These are phyloP conservation scores for Clarias platycephalus DNA, from an alignment of 2,797 vertebrate species.

Conservation along the genomic window DNA sequence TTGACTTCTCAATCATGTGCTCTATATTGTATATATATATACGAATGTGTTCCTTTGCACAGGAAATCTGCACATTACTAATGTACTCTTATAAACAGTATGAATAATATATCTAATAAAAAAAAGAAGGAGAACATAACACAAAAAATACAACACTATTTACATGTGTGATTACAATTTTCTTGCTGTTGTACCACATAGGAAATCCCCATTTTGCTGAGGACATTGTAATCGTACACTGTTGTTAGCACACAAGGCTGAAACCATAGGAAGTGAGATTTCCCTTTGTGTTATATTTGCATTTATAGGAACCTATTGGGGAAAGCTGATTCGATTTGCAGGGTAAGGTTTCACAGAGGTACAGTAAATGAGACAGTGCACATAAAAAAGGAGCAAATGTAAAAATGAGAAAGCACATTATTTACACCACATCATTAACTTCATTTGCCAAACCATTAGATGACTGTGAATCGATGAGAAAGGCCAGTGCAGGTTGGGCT, in stretches of 20 bases:
- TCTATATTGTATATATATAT: slow-evolving; percentile 38
- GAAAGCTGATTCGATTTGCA: neutral
- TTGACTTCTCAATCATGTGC: slow-evolving; percentile 41
- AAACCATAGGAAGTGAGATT: slow-evolving; percentile 38
- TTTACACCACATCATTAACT: neutral
- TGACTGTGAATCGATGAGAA: neutral
- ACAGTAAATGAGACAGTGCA: neutral
- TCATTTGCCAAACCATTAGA: neutral
- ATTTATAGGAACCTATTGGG: neutral
- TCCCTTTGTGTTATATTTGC: slow-evolving; percentile 12
- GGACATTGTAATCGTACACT: neutral
- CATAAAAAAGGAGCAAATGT: neutral
- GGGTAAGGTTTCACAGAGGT: neutral
- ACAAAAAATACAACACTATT: slow-evolving; percentile 26
- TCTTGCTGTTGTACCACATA: neutral
- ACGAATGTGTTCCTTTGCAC: slow-evolving; percentile 40
- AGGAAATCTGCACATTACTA: slow-evolving; percentile 42
- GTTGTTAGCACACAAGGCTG: neutral
- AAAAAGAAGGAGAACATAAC: slow-evolving; percentile 32
- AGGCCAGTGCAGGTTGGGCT: neutral
- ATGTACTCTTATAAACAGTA: slow-evolving; percentile 43
- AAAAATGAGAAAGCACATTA: neutral
- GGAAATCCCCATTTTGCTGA: neutral
- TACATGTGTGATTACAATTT: slow-evolving; percentile 26
- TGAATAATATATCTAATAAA: slow-evolving; percentile 43